Evolutionary conservation across 2,113 vertebrate species (phyloP).

Genomic region (Sinosuthora webbiana): DNA sequence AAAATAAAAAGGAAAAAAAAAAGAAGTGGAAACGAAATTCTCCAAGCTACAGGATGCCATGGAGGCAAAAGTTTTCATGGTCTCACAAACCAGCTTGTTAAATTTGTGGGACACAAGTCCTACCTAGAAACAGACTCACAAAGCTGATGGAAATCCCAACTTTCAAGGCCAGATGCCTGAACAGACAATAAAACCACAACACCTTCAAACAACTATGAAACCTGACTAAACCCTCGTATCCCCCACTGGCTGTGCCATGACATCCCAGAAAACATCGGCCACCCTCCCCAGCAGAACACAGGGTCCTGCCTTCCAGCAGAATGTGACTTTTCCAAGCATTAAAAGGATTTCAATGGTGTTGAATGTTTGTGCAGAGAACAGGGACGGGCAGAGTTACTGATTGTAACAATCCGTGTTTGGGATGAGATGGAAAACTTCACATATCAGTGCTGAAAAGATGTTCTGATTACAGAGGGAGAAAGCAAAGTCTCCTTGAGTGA

Average conservation of each 20-base stretch:
- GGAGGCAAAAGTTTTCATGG: not conserved
- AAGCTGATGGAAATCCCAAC: not conserved
- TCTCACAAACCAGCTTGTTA: not conserved
- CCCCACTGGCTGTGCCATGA: not conserved
- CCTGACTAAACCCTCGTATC: not conserved
- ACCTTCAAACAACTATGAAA: not conserved
- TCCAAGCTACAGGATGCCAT: not conserved
- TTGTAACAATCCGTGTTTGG: not conserved
- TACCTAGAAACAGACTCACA: not conserved
- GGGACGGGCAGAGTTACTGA: not conserved
- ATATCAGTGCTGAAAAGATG: not conserved
- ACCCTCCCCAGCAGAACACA: rapidly evolving
- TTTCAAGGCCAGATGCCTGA: not conserved
- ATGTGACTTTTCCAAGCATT: not conserved
- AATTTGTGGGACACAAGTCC: not conserved
- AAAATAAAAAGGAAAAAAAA: not conserved
- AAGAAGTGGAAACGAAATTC: not conserved
- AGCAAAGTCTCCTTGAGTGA: not conserved
- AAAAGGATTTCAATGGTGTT: not conserved
- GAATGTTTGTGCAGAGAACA: not conserved
- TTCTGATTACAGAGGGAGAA: too few species aligned
- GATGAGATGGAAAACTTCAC: not conserved
- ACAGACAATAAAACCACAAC: not conserved
- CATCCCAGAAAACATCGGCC: not conserved
- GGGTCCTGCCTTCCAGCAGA: not conserved